Evolutionary conservation across 2,888 invertebrate species (phyloP).

Genomic region (Phorcus lineatus): DNA sequence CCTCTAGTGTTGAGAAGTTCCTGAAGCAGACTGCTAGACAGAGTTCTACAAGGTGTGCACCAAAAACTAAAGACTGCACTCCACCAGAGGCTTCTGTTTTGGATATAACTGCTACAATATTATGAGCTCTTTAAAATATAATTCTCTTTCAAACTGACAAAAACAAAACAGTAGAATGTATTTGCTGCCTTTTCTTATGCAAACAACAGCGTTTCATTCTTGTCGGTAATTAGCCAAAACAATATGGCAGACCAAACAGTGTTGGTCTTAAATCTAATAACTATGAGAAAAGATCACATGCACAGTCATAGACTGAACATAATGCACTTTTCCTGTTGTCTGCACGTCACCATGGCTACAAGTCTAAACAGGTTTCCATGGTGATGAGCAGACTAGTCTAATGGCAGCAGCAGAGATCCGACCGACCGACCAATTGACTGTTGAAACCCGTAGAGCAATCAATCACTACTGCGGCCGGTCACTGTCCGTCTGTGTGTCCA

Average conservation of each 20-base stretch:
- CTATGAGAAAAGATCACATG: background rate
- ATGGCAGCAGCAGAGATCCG: background rate
- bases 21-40: background rate
- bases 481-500: background rate
- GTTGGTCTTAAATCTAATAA: background rate
- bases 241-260: background rate
- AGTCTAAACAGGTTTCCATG: background rate
- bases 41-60: slow-evolving; percentile 5
- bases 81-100: background rate
- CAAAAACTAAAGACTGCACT: background rate
- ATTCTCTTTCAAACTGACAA: slow-evolving; percentile 11
- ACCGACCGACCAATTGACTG: background rate
- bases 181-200: slow-evolving; percentile 10
- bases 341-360: background rate
- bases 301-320: slow-evolving; percentile 1
- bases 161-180: background rate
- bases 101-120: slow-evolving; percentile 6
- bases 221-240: background rate
- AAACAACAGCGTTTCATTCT: slow-evolving; percentile 15
- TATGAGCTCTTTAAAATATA: slow-evolving; percentile 15
- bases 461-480: background rate
- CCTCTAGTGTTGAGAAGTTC: slow-evolving; percentile 3
- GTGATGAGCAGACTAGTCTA: background rate
- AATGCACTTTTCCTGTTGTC: slow-evolving; percentile 3
- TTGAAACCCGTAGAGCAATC: slow-evolving; percentile 4